Evolutionary conservation across 2,888 invertebrate species (phyloP).

Genomic region (Xanthostigma xanthostigma): DNA sequence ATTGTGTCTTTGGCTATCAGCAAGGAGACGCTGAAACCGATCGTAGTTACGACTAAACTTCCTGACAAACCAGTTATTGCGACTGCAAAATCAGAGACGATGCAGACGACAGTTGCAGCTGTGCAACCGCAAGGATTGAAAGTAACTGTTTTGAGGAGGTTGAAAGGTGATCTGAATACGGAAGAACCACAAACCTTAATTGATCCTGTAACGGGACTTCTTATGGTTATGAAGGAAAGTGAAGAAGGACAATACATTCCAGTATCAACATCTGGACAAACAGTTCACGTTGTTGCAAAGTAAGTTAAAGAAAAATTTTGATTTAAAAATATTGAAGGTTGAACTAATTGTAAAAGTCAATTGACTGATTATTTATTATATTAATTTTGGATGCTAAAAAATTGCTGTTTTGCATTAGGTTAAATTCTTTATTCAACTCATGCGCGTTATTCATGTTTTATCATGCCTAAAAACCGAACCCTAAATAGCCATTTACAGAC

Average conservation of each 20-base stretch:
- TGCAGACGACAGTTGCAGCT: not conserved
- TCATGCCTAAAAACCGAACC: no score
- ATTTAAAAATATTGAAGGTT: no score
- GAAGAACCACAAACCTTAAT: conserved; percentile 50
- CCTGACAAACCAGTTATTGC: not conserved
- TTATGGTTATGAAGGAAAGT: conserved; percentile 53
- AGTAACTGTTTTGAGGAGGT: conserved; percentile 25
- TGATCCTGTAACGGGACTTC: conserved; percentile 58
- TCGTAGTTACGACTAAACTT: no score
- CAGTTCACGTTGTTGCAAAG: conserved; percentile 2
- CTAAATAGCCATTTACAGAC: no score
- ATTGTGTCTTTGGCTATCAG: no score
- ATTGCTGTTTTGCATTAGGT: no score
- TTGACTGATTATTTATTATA: no score
- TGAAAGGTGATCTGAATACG: conserved; percentile 26
- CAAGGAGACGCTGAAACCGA: no score
- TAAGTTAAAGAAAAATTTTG: not conserved
- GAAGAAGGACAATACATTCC: conserved; percentile 55
- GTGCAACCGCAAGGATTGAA: conserved; percentile 25
- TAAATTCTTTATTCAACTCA: no score
- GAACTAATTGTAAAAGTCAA: no score
- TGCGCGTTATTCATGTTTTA: no score
- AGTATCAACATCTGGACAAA: conserved; percentile 23
- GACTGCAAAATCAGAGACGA: not conserved
- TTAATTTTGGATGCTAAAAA: no score